Conservation (phyloP, 2,888 invertebrate genomes). For the Polydrusus pterygomalis region DNA sequence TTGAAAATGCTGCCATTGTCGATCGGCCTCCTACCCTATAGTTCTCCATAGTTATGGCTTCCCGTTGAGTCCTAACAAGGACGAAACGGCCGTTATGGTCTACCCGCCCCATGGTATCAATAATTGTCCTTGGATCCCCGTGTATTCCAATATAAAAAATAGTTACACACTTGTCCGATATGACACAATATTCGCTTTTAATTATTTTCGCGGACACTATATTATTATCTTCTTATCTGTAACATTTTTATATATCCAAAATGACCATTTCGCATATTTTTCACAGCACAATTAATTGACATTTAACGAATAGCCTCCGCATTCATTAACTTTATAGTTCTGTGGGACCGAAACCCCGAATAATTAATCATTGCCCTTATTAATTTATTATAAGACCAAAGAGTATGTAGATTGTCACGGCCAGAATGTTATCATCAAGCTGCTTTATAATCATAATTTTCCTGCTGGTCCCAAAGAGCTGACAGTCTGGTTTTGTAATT, state of each 20-base stretch:
- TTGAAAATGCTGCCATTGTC: too few species aligned
- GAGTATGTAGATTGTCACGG: conserved; percentile 34
- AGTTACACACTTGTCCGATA: too few species aligned
- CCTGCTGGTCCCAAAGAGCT: not conserved
- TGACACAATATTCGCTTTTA: too few species aligned
- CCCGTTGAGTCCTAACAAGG: too few species aligned
- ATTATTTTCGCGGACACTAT: too few species aligned
- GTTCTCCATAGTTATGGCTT: too few species aligned
- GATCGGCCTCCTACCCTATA: too few species aligned
- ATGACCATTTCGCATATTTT: not conserved
- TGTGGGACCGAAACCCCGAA: conserved; percentile 1
- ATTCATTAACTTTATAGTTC: conserved; percentile 25
- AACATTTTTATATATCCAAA: conserved; percentile 5
- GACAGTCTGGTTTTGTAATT: conserved; percentile 9
- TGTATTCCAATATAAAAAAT: too few species aligned
- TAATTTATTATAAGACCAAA: conserved; percentile 39
- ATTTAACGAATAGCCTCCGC: conserved; percentile 21
- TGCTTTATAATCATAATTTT: not conserved
- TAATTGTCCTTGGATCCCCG: too few species aligned
- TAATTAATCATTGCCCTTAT: conserved; percentile 42
- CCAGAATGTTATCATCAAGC: conserved; percentile 22
- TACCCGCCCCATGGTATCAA: too few species aligned
- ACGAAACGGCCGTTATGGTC: too few species aligned
- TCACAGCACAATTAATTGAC: conserved; percentile 23
- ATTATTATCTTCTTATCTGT: too few species aligned